Base-by-base conservation (phyloP, 2,113 vertebrate species). In the Sinocyclocheilus anophthalmus region DNA sequence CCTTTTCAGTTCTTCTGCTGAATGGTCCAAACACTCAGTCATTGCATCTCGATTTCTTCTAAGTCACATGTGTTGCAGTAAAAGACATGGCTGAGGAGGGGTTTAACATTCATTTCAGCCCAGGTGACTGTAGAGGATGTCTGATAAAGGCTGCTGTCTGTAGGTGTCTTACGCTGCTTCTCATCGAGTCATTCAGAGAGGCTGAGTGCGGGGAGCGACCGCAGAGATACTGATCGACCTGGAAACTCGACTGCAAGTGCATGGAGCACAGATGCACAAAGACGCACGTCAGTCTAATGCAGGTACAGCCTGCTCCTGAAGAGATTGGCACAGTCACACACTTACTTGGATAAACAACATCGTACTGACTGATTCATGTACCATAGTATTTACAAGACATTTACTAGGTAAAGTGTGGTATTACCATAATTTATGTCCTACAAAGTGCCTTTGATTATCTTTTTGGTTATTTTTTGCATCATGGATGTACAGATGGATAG, bases 31-130 rank as follows among this genome's bases (percentile, higher is more conserved):
- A 84, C 65, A 79, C 87, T 83, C 48, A 69, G 59, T 87, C 70
- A 84, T 11, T 53, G 76, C 65, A 33, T 73, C 61, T 73, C n/a
- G 61, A 63, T 87, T 94, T 93, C 93, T 90, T 90, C 86, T 86
- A 94, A 94, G 87, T 93, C 91, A 87, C 90, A 89, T 90, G 90
- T 84, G 81, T 90, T 82, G 12, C 59, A 81, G 87, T 85, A 33
- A 88, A 91, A 55, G 37, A 48, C 48, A 20, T 13, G 12, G 3
- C 24, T 83, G 89, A 86, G 90, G 77, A 83, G 90, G 92, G 6
- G 84, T 88, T 24, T 76, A 76, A 67, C 50, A 82, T 33, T 86
- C 84, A 53, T 87, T 76, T 89, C 65, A 81, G 57, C 76, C 39
- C 87, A 81, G 84, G 77, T 80, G 77, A 72, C 83, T 63, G 14